Evolutionary conservation across 1,140 invertebrate genomes (phyloP).

Genomic region (Drosophila willistoni): DNA sequence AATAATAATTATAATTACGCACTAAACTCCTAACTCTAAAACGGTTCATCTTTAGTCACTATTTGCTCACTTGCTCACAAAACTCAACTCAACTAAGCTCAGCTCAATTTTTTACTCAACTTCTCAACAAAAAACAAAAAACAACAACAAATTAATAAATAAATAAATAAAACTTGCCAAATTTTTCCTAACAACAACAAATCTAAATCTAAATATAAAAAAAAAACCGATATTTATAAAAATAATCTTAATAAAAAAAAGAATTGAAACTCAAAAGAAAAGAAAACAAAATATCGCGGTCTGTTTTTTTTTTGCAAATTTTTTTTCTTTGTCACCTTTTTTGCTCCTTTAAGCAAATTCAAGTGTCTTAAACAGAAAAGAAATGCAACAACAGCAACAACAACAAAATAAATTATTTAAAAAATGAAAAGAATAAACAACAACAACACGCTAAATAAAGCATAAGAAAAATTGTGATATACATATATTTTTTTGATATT

Average conservation of each 20-base stretch:
- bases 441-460: slow-evolving; percentile 55
- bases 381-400: slow-evolving; percentile 25
- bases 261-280: slow-evolving; percentile 32
- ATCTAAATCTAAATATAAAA: slow-evolving; percentile 52
- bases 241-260: slow-evolving; percentile 23
- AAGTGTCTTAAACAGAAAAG: slow-evolving; percentile 35
- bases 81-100: neutral
- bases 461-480: slow-evolving; percentile 65
- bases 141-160: no score
- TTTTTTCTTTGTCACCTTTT: neutral
- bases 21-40: slow-evolving; percentile 40
- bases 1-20: slow-evolving; percentile 24
- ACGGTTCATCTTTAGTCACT: slow-evolving; percentile 6
- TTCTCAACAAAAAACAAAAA: slow-evolving; percentile 19
- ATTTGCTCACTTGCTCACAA: slow-evolving; percentile 12
- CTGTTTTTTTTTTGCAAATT: neutral
- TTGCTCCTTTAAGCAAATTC: slow-evolving; percentile 9
- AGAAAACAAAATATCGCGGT: neutral
- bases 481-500: slow-evolving; percentile 76
- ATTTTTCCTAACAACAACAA: slow-evolving; percentile 41
- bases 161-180: slow-evolving; percentile 67
- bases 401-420: slow-evolving; percentile 19
- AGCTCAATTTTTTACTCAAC: slow-evolving; percentile 27
- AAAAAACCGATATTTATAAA: slow-evolving; percentile 37
- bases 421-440: neutral